These are phyloP conservation scores for Nasonia longicornis DNA, from an alignment of 1,140 invertebrate species.

Conservation along the genomic window DNA sequence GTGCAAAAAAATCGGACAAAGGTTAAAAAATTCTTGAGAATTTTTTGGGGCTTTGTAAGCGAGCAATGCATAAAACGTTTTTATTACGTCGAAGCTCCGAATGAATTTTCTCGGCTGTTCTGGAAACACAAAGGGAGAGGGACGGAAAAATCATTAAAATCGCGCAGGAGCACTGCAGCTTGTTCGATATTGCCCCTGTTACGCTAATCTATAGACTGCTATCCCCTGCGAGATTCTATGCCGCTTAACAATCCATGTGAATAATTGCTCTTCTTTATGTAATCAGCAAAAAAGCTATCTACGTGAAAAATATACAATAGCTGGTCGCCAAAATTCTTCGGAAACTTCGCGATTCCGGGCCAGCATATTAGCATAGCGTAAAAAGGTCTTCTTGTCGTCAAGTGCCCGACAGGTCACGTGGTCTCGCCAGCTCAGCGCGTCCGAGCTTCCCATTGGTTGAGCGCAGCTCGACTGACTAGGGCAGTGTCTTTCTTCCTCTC, in stretches of 20 bases:
- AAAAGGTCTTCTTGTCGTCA: conserved; percentile 15
- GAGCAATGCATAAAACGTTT: too few species aligned
- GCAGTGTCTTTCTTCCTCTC: not conserved
- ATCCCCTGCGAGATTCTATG: too few species aligned
- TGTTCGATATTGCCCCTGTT: not conserved
- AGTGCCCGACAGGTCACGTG: not conserved
- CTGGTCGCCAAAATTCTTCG: not conserved
- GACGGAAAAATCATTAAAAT: not conserved
- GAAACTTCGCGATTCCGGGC: not conserved
- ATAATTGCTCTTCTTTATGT: too few species aligned
- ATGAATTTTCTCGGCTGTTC: not conserved
- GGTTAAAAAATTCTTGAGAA: too few species aligned
- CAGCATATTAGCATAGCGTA: not conserved
- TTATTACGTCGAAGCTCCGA: not conserved
- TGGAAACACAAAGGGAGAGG: not conserved
- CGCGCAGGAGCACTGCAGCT: not conserved
- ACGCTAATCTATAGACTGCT: not conserved
- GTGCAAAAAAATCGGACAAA: too few species aligned
- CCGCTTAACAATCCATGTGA: too few species aligned
- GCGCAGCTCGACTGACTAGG: not conserved
- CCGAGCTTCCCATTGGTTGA: conserved; percentile 18
- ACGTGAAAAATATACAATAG: too few species aligned
- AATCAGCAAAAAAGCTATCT: too few species aligned
- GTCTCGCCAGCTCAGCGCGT: not conserved
- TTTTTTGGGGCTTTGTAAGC: too few species aligned